A percentile compares a stretch with the other conserved stretches of the same genome.
Evolutionary conservation across 1,140 invertebrate species (phyloP).

Genomic region (Lamellibrachia luymesi): DNA sequence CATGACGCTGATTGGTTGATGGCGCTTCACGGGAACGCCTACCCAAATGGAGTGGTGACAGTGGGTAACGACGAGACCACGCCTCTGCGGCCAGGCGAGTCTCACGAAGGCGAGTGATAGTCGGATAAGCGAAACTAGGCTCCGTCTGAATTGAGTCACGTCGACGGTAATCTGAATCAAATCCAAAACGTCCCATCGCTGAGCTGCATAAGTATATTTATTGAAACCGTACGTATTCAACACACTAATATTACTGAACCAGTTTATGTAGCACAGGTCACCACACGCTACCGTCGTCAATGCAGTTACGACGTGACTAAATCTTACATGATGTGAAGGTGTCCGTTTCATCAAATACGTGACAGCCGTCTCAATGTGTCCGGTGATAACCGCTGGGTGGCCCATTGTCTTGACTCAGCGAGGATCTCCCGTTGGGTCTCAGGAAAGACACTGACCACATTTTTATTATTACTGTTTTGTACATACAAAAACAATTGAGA

Average conservation of each 20-base stretch:
- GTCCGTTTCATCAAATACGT: not conserved
- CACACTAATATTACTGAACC: not conserved
- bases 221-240: not conserved
- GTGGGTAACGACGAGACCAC: too few species aligned
- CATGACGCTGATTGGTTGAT: too few species aligned
- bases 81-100: too few species aligned
- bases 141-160: not conserved
- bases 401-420: not conserved
- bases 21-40: too few species aligned
- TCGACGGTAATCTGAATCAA: not conserved
- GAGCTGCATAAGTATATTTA: not conserved
- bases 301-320: not conserved
- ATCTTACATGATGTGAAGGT: not conserved
- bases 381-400: not conserved
- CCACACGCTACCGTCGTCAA: not conserved
- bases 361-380: not conserved
- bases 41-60: too few species aligned
- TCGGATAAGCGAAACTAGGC: too few species aligned
- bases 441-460: not conserved
- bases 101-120: too few species aligned
- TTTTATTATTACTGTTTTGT: not conserved
- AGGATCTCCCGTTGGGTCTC: not conserved
- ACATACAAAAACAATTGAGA: too few species aligned
- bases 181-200: not conserved
- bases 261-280: not conserved